These are phyloP conservation scores for Ateles fusciceps DNA, from an alignment of 2,797 vertebrate genomes.

Conservation along the genomic window DNA sequence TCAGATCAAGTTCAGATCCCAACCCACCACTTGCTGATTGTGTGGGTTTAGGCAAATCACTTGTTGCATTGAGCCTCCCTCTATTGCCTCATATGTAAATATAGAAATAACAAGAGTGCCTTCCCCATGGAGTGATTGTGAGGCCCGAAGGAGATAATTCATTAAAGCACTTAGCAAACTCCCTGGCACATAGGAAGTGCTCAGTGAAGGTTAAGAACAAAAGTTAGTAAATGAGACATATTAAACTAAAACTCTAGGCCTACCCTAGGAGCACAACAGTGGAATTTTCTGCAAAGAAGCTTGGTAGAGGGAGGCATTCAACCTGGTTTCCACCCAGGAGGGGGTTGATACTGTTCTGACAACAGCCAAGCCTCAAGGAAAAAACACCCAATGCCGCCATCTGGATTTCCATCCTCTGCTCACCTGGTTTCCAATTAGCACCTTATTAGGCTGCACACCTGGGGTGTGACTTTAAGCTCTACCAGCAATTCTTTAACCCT, in stretches of 20 bases:
- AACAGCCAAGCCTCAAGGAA: not conserved
- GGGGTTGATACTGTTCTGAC: not conserved
- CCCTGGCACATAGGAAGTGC: not conserved
- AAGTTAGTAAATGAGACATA: not conserved
- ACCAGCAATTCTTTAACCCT: not conserved
- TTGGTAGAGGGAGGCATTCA: not conserved
- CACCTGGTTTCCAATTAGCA: conserved; percentile 46
- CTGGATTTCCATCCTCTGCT: not conserved
- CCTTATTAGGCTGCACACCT: conserved; percentile 39
- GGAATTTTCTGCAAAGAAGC: not conserved
- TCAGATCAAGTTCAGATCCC: not conserved
- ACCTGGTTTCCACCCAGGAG: not conserved
- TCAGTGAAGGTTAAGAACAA: not conserved
- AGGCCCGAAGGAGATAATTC: conserved; percentile 19
- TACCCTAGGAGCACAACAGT: not conserved
- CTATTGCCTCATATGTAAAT: conserved; percentile 32
- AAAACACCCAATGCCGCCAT: not conserved
- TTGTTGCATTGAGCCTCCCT: not conserved
- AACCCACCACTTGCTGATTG: not conserved
- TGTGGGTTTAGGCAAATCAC: not conserved
- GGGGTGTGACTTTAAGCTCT: not conserved
- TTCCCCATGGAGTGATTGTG: conserved; percentile 7
- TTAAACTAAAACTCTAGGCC: not conserved
- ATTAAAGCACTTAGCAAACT: not conserved
- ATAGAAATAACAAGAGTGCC: conserved; percentile 24